These are phyloP conservation scores for Lasioglossum albipes DNA, from an alignment of 1,140 invertebrate genomes.

Conservation along the genomic window DNA sequence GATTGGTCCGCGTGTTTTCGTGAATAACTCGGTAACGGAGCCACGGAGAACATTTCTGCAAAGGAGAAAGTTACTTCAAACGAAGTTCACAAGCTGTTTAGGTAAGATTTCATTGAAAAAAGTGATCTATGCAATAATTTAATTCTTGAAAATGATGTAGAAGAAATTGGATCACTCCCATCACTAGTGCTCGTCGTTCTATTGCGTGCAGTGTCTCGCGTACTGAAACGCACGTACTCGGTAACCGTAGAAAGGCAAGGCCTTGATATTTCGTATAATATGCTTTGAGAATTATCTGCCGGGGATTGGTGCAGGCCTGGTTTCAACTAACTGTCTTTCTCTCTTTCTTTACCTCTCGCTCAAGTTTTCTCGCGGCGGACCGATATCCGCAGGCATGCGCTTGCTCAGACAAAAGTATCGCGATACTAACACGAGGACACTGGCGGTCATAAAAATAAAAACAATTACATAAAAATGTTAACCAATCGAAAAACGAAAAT, in stretches of 20 bases:
- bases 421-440: conserved; percentile 14
- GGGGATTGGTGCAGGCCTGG: conserved; percentile 59
- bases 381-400: conserved; percentile 25
- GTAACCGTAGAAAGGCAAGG: conserved; percentile 68
- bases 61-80: too few species aligned
- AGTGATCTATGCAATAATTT: too few species aligned
- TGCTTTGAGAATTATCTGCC: conserved; percentile 68
- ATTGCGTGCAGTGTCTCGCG: conserved; percentile 30
- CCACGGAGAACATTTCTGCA: too few species aligned
- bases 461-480: too few species aligned
- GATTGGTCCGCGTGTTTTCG: neutral
- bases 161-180: too few species aligned
- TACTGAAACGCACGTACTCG: neutral
- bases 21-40: too few species aligned
- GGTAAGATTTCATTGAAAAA: too few species aligned
- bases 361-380: conserved; percentile 16
- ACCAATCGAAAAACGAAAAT: too few species aligned
- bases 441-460: too few species aligned
- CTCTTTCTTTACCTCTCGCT: conserved; percentile 22
- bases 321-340: conserved; percentile 48
- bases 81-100: too few species aligned
- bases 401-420: conserved; percentile 43
- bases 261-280: conserved; percentile 74
- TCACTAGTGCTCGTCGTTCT: neutral
- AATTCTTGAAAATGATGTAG: too few species aligned